Conservation (phyloP, 64 coral and sea anemone genomes). For the Actinia equina region DNA sequence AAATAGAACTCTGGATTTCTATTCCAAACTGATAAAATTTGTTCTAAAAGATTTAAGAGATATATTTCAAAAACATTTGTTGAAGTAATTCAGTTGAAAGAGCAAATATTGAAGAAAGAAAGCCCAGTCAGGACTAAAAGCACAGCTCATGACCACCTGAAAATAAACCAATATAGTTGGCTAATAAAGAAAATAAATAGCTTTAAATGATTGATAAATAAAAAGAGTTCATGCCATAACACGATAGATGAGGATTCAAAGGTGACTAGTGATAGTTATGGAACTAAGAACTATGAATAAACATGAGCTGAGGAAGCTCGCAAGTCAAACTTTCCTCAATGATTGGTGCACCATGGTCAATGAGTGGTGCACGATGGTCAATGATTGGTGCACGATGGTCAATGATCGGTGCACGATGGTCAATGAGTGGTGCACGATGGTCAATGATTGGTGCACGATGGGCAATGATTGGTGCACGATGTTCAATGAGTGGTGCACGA, state of each 20-base stretch:
- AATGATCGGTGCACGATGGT: background rate
- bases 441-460: too few species aligned
- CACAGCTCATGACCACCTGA: background rate
- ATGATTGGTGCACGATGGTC: background rate
- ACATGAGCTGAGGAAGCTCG: too few species aligned
- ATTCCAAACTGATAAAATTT: background rate
- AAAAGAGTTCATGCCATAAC: too few species aligned
- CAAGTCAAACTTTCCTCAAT: too few species aligned
- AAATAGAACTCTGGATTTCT: background rate
- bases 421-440: background rate
- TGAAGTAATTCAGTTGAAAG: too few species aligned
- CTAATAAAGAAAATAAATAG: too few species aligned
- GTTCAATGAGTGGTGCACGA: background rate
- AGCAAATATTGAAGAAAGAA: too few species aligned
- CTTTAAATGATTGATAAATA: too few species aligned
- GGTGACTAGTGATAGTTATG: background rate
- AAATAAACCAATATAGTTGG: too few species aligned
- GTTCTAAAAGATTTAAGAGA: background rate
- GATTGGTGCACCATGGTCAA: background rate
- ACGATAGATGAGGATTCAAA: background rate
- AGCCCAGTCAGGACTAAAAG: background rate
- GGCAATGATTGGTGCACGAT: background rate
- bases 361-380: background rate
- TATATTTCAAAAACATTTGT: background rate
- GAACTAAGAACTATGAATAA: too few species aligned